Conservation (phyloP, 2,888 invertebrate species). For the Lymantria dispar region DNA sequence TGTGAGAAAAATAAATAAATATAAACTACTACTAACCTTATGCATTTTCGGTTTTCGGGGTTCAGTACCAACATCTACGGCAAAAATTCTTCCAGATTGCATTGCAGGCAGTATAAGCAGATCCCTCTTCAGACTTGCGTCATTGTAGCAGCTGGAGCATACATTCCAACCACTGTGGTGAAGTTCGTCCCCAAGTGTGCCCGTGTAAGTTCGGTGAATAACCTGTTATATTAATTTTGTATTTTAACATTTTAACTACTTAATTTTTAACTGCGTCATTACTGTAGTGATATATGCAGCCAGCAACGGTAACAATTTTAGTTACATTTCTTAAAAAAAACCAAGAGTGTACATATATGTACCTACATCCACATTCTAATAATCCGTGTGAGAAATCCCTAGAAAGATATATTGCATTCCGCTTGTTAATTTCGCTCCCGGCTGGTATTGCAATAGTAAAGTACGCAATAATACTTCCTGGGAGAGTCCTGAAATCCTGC, state of each 20-base stretch:
- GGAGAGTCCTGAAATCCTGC: slow-evolving; percentile 42
- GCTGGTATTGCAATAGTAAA: slow-evolving; percentile 45
- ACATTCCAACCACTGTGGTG: slow-evolving; percentile 99
- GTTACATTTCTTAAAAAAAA: neutral
- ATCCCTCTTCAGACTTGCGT: slow-evolving; percentile 84
- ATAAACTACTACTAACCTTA: slow-evolving; percentile 78
- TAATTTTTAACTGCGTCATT: too few species aligned
- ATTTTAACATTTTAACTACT: neutral
- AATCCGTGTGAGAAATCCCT: slow-evolving; percentile 48
- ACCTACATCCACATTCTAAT: slow-evolving; percentile 10
- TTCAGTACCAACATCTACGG: slow-evolving; percentile 90
- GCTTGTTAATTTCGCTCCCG: slow-evolving; percentile 56
- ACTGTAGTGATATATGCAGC: too few species aligned
- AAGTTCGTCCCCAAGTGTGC: slow-evolving; percentile 91
- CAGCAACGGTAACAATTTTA: neutral
- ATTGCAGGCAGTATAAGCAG: slow-evolving; percentile 92
- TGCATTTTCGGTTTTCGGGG: slow-evolving; percentile 87
- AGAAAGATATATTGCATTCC: slow-evolving; percentile 58
- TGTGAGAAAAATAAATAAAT: too few species aligned
- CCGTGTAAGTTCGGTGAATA: slow-evolving; percentile 92
- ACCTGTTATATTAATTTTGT: slow-evolving; percentile 83
- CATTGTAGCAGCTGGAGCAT: slow-evolving; percentile 93
- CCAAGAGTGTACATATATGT: slow-evolving; percentile 5
- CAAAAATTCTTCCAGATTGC: slow-evolving; percentile 91
- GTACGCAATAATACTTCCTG: slow-evolving; percentile 53